Evolutionary conservation across 2,113 vertebrate genomes (phyloP).

Genomic region (Urocolius indicus): DNA sequence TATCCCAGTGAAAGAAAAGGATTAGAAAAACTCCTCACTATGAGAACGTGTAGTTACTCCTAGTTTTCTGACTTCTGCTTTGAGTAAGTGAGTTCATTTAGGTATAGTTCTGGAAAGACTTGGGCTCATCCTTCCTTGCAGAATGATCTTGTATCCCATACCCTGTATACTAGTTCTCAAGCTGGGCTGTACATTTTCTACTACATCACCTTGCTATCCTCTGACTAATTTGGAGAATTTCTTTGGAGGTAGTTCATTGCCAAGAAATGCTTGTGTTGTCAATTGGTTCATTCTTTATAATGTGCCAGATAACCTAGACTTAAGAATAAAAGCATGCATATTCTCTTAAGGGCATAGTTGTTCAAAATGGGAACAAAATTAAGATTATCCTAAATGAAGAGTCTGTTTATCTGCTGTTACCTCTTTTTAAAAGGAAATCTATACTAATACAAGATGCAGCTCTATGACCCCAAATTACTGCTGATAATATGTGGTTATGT

Average conservation of each 20-base stretch:
- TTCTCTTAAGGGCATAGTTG: background rate
- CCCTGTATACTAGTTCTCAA: background rate
- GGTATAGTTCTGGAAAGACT: background rate
- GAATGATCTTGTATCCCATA: background rate
- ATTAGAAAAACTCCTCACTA: fast-evolving
- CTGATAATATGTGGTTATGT: background rate
- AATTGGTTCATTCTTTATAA: background rate
- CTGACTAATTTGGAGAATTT: background rate
- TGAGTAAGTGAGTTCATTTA: background rate
- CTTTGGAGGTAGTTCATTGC: background rate
- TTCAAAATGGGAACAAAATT: background rate
- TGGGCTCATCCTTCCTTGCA: background rate
- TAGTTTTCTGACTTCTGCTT: background rate
- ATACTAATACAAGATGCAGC: background rate
- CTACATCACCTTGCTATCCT: background rate
- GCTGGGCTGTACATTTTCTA: background rate
- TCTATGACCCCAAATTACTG: background rate
- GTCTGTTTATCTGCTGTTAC: background rate
- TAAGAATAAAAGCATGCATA: background rate
- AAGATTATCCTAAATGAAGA: background rate
- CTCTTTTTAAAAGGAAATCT: background rate
- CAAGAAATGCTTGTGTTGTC: background rate
- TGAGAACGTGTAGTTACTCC: background rate
- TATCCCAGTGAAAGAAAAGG: background rate
- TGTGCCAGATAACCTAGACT: background rate